phyloP scores from a whole-genome alignment of 2,888 invertebrate genomes.

The Drosophila tripunctata region DNA sequence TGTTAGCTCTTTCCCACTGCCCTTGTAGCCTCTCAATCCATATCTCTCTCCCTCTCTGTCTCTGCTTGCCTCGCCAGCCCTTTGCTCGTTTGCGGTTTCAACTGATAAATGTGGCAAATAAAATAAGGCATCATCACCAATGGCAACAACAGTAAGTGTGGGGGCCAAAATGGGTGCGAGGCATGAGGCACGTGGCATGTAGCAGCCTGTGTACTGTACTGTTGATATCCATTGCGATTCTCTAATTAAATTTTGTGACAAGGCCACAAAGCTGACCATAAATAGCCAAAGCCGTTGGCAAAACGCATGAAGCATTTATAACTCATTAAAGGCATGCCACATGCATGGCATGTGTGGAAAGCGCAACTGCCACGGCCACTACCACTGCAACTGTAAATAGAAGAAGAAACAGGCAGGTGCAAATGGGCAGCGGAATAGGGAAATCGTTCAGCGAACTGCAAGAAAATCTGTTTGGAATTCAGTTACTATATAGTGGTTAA shows the following conservation, averaged over 20 bases:
- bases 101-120: constrained; percentile 71
- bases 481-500: too few relatives aligned
- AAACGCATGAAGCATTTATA: constrained; percentile 46
- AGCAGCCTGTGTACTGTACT: neutral
- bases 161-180: neutral
- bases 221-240: constrained; percentile 31
- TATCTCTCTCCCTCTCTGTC: neutral
- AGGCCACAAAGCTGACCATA: constrained; percentile 70
- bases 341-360: constrained; percentile 24
- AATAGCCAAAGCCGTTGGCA: constrained; percentile 60
- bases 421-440: neutral
- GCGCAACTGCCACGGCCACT: neutral
- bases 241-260: constrained; percentile 71
- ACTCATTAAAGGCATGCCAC: constrained; percentile 51
- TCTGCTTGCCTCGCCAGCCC: neutral
- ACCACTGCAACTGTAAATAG: neutral
- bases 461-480: neutral
- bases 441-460: neutral
- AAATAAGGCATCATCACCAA: constrained; percentile 55
- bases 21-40: neutral
- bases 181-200: neutral
- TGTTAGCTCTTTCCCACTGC: constrained; percentile 38
- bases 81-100: constrained; percentile 54
- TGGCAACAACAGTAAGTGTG: constrained; percentile 7
- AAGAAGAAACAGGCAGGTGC: constrained; percentile 4